phyloP scores from a whole-genome alignment of 2,888 invertebrate genomes.

The Sphaeridia pumilis region DNA sequence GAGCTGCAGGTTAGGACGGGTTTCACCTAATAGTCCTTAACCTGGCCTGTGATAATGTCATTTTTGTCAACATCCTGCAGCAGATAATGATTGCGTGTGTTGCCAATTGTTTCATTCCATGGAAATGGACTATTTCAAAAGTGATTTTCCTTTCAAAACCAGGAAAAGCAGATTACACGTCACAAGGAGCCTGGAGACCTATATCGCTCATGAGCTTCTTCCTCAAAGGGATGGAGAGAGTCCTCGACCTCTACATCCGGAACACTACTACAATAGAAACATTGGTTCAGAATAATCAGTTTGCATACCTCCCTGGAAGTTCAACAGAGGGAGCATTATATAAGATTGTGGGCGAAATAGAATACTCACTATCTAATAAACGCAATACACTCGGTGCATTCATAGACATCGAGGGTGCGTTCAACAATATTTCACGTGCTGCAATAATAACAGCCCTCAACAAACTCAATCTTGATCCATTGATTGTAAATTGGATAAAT shows the following conservation, averaged over 20 bases:
- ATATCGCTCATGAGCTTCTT: not conserved
- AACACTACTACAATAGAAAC: too few relatives aligned
- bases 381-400: slow-evolving; percentile 23
- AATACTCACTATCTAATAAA: not conserved
- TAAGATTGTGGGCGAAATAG: not conserved
- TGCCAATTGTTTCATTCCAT: not conserved
- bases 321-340: slow-evolving; percentile 8
- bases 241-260: too few relatives aligned
- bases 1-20: not conserved
- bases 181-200: not conserved
- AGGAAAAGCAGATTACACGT: not conserved
- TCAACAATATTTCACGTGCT: slow-evolving; percentile 24
- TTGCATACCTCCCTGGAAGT: slow-evolving; percentile 14
- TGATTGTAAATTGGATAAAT: slow-evolving; percentile 8
- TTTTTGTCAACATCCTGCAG: not conserved
- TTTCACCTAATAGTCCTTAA: not conserved
- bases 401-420: slow-evolving; percentile 35
- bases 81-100: not conserved
- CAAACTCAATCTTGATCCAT: not conserved
- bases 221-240: not conserved
- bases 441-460: slow-evolving; percentile 17
- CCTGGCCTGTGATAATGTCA: not conserved
- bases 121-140: not conserved
- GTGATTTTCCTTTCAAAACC: not conserved
- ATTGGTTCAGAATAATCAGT: too few relatives aligned